Evolutionary conservation across 1,140 invertebrate species (phyloP).

Genomic region (Bombus pyrosoma): DNA sequence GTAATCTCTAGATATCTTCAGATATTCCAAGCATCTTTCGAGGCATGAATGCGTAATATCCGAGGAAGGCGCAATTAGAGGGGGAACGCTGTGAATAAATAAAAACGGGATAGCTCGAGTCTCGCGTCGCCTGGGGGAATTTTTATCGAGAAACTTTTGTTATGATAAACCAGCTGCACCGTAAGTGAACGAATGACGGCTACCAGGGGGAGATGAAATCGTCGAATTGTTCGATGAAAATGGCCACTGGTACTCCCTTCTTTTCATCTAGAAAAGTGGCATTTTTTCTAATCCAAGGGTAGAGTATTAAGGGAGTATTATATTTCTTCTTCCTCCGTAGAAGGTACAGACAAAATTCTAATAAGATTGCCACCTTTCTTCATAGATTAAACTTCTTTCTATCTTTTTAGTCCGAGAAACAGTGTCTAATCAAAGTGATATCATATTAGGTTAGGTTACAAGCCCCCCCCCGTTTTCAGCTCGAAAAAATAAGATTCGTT

Average conservation of each 20-base stretch:
- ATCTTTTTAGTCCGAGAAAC: too few species aligned
- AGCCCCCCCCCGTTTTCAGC: too few species aligned
- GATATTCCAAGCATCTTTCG: conserved; percentile 24
- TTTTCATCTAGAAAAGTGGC: background rate
- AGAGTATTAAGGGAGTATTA: background rate
- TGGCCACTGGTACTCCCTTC: background rate
- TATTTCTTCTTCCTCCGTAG: background rate
- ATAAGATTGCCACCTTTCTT: too few species aligned
- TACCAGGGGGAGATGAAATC: background rate
- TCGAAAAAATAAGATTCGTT: too few species aligned
- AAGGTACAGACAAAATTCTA: background rate
- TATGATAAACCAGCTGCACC: conserved; percentile 8
- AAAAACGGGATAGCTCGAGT: background rate
- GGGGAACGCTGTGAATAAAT: conserved; percentile 30
- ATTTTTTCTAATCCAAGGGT: background rate
- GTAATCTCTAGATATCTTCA: conserved; percentile 21
- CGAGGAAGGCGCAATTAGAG: conserved; percentile 30
- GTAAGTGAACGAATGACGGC: background rate
- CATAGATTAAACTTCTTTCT: too few species aligned
- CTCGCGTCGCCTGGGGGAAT: background rate
- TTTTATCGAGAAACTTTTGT: conserved; percentile 29
- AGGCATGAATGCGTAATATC: conserved; percentile 21
- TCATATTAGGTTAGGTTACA: too few species aligned
- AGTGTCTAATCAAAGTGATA: too few species aligned
- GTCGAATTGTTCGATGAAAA: background rate